Base-by-base conservation (phyloP, 2,113 vertebrate species). In the Motacilla tschutschensis region DNA sequence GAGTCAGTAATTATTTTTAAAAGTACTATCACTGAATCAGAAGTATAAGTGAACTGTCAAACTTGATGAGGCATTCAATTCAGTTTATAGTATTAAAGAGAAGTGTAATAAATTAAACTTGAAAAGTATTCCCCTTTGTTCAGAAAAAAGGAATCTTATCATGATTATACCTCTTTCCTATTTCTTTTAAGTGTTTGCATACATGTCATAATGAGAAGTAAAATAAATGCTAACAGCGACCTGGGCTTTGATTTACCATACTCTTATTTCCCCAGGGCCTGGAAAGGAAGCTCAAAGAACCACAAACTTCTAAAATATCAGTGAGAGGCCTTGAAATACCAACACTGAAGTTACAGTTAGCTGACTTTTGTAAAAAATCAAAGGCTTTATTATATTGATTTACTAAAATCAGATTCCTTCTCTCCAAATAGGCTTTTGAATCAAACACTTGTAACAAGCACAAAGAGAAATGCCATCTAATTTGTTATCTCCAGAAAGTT, bases 291-390 rank as follows among this genome's bases (percentile, higher is more conserved):
- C 93, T 94, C 82, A 89, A 94, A 91, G 91, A 94, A 96, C 95
- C 91, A 94, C 96, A 96, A 93, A 95, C 95, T 95, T 96, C 94
- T 97, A 96, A 94, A 95, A 89, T 96, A 96, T 96, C 95, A 95
- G 83, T 89, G 67, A 95, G 85, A 93, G 86, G 91, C 91, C 93
- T 94, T 96, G 93, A 97, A 97, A 96, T 95, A 95, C 90, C 93
- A 97, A 94, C 95, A 92, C 47, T 96, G 93, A 94, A 94, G 85
- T 91, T 93, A 93, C 91, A 94, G 92, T 65, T 95, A 95, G 91
- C 89, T 90, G 77, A 50, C 35, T 94, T 94, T 76, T 92, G 91
- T 95, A 91, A 95, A 91, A 89, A 93, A 97, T 96, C 91, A 97
- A 96, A 96, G 93, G 73, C 88, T 95, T 91, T 96, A 94, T 91